Base-by-base conservation (phyloP, 1,140 invertebrate species). In the Pseudomyrmex cubaensis region DNA sequence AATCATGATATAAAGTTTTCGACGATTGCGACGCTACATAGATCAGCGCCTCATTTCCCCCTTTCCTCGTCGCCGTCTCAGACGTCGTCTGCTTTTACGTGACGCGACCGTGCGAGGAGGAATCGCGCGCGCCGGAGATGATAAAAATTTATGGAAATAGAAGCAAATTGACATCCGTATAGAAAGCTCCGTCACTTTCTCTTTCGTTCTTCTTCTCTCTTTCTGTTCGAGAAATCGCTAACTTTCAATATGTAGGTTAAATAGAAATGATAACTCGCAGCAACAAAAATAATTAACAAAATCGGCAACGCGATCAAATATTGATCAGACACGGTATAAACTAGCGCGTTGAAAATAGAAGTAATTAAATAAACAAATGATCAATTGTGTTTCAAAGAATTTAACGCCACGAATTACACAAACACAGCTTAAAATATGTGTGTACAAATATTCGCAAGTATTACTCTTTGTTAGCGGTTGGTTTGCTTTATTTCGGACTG, bases 111-210 rank as follows among this genome's bases (percentile, higher is more conserved):
- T 44, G 35, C 44, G 15, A 44, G 75, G 20, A 12, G 44, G n/a
- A 70, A 72, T 80, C 44, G 54, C 66, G 66, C 8, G 35, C 46
- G 64, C 44, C 54, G 20, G 54, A 70, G 66, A 80, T 80, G 66
- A 59, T 70, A 80, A 80, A 80, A 80, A 70, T 80, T 80, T 80
- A 80, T 70, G 66, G 20, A 80, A n/a, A 80, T 80, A 59, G 44
- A n/a, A 61, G 44, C 59, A 59, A 72, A 80, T 80, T 80, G 76
- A 80, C 66, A 50, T 70, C 66, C 44, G 7, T 61, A 59, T 25
- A 59, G 54, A 17, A 25, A 72, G 44, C 9, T 25, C 66, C 54
- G 63, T 67, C 48, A n/a, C 56, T 73, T 13, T 59, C 54, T 44
- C 8, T 17, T 10, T 10, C 35, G 35, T 35, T 20, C 17, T 20